Conservation (phyloP, 2,888 invertebrate species). For the Argynnis bischoffii region DNA sequence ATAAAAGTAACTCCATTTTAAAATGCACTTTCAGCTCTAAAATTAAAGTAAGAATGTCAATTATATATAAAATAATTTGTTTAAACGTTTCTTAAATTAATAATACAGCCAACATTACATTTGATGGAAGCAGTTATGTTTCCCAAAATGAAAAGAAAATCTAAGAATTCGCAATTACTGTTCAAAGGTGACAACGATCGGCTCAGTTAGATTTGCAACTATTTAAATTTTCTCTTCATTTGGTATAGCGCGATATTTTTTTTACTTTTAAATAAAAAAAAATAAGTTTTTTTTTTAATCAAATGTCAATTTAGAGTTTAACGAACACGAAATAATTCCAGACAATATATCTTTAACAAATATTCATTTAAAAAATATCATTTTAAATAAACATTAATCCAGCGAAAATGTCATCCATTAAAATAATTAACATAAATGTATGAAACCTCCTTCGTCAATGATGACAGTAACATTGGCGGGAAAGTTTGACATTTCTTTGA, state of each 20-base stretch:
- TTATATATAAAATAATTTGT: no score
- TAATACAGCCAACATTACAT: background rate
- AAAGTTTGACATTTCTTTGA: no score
- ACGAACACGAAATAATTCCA: no score
- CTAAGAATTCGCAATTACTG: background rate
- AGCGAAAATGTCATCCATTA: background rate
- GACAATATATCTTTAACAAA: no score
- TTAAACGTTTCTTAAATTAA: no score
- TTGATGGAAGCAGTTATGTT: background rate
- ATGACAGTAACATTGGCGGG: no score
- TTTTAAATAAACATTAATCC: background rate
- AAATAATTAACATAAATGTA: background rate
- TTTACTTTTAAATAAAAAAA: no score
- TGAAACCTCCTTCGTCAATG: conserved; percentile 8
- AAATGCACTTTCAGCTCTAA: background rate
- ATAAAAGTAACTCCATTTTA: background rate
- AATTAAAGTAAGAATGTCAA: no score
- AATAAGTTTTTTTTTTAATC: no score
- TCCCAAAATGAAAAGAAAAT: conserved; percentile 5
- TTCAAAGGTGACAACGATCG: background rate
- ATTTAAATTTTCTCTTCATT: background rate
- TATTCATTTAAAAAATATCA: no score
- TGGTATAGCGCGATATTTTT: background rate
- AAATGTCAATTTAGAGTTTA: no score
- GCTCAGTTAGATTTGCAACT: background rate